Percentiles rank a stretch among this genome's conserved stretches.
Conservation (phyloP, 1,140 invertebrate genomes). For the Tenebrio molitor region DNA sequence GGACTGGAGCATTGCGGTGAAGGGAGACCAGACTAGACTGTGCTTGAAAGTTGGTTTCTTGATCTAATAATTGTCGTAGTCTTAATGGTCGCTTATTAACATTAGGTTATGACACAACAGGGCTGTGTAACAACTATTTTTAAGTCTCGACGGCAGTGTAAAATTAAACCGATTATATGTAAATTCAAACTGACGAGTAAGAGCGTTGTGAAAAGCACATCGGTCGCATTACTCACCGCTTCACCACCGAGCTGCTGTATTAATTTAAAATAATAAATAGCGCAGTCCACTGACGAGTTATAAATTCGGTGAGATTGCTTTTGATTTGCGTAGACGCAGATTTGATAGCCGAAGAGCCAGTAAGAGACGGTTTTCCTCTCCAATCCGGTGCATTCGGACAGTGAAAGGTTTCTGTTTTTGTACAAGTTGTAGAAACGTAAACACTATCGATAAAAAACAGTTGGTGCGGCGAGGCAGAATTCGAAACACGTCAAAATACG, state of each 20-base stretch:
- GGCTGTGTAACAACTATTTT: constrained; percentile 12
- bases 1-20: neutral
- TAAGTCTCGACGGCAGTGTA: neutral
- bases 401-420: constrained; percentile 28
- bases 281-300: neutral
- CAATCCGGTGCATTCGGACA: neutral
- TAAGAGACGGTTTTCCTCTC: no score
- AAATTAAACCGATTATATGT: constrained; percentile 17
- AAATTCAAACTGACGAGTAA: constrained; percentile 15
- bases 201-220: neutral
- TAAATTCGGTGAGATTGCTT: no score
- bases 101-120: constrained; percentile 4
- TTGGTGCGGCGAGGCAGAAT: neutral
- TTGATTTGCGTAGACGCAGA: no score
- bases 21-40: constrained; percentile 20
- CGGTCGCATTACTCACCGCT: neutral
- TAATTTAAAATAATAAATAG: no score
- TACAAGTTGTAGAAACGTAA: constrained; percentile 6
- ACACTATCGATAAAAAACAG: constrained; percentile 6
- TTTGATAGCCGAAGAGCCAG: no score
- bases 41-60: constrained; percentile 15
- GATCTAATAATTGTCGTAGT: constrained; percentile 20
- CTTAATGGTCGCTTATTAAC: neutral
- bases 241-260: neutral
- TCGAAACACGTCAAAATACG: constrained; percentile 8